A percentile compares a stretch with the other conserved stretches of the same genome.
These are phyloP conservation scores for Crypturellus undulatus DNA, from an alignment of 2,113 vertebrate species.

Conservation along the genomic window DNA sequence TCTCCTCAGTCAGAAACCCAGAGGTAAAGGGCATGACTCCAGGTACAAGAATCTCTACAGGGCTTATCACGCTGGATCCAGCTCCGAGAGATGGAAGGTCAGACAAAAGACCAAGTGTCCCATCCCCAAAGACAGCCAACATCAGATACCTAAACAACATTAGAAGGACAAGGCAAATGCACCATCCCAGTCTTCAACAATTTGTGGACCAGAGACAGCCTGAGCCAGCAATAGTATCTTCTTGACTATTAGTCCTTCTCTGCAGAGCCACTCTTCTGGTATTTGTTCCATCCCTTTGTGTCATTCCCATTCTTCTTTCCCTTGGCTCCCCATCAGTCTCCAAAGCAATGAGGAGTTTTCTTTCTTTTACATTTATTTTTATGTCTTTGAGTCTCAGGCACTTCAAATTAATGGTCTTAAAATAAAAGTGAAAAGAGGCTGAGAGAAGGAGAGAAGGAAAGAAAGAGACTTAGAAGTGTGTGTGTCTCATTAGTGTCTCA, in stretches of 20 bases:
- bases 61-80: background rate
- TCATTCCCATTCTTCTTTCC: background rate
- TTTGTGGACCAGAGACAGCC: background rate
- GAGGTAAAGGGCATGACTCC: background rate
- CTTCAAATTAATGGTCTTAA: slow-evolving; percentile 30
- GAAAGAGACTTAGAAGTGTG: background rate
- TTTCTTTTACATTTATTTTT: background rate
- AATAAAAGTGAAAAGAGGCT: background rate
- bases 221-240: background rate
- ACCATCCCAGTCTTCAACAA: background rate
- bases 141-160: background rate
- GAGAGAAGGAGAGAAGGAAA: background rate
- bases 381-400: background rate
- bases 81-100: no score
- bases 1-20: background rate
- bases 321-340: background rate
- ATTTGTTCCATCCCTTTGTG: slow-evolving; percentile 25
- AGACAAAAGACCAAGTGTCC: accelerated
- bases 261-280: background rate
- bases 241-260: background rate
- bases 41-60: background rate
- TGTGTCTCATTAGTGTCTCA: slow-evolving; percentile 9
- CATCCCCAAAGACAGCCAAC: background rate
- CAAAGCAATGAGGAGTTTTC: background rate
- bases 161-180: background rate